phyloP scores from a whole-genome alignment of 92 coral and sea anemone genomes.

The Porites evermanni region DNA sequence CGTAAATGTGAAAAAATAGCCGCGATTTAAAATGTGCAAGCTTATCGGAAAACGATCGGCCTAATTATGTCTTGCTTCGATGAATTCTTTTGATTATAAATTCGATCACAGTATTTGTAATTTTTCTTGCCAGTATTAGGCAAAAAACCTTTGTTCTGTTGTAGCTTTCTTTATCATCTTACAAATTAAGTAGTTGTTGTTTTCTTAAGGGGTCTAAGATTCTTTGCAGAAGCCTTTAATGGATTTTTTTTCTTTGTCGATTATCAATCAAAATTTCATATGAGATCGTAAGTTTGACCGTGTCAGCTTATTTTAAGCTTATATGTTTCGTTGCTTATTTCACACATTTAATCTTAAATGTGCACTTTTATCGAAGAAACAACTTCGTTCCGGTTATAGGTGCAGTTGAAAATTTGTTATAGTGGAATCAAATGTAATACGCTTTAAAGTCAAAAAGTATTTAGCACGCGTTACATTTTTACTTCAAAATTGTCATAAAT shows the following conservation, averaged over 20 bases:
- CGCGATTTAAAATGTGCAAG: neutral
- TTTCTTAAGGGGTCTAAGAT: neutral
- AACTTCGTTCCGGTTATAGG: neutral
- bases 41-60: slow-evolving; percentile 15
- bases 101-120: slow-evolving; percentile 9
- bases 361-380: neutral
- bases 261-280: neutral
- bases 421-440: too few species aligned
- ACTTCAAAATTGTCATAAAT: too few species aligned
- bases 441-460: too few species aligned
- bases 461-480: too few species aligned
- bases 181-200: neutral
- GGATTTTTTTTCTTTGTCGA: neutral
- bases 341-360: neutral
- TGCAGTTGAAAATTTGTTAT: neutral
- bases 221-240: neutral
- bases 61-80: neutral
- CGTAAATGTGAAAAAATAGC: neutral
- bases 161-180: neutral
- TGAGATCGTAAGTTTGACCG: neutral
- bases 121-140: slow-evolving; percentile 3
- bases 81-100: slow-evolving; percentile 26
- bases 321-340: slow-evolving; percentile 2
- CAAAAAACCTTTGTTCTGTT: slow-evolving; percentile 3
- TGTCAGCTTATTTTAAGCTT: neutral